Base-by-base conservation (phyloP, 2,113 vertebrate genomes). In the Pandion haliaetus region DNA sequence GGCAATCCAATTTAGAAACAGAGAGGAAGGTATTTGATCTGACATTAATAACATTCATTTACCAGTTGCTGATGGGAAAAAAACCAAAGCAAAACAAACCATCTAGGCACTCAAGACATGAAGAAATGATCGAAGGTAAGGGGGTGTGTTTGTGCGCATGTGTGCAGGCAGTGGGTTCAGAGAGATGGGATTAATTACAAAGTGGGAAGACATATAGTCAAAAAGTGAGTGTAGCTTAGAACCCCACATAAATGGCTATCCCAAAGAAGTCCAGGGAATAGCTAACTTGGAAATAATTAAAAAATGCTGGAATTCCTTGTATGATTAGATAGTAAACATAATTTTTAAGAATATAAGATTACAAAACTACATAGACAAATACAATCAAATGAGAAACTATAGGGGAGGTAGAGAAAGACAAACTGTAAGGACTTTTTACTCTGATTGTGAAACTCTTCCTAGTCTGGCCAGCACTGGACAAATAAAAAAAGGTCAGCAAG, bases 11-110 rank as follows among this genome's bases (percentile, higher is more conserved):
- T 91, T 86, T 47, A 81, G 62, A 90, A 87, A 57, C 40, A 74
- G 47, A 81, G 52, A 91, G 52, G 58, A 82, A 96, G 31, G 54
- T 87, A 91, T 93, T 91, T 83, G 59, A 67, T 89, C 47, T 89
- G 91, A 94, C 80, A 86, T 87, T 90, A 92, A 87, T 86, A 91
- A 76, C 31, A 70, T 70, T 82, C 57, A 84, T 93, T 96, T 95
- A 93, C 82, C 69, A 88, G n/a, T 38, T 90, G 32, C 49, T 88
- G 65, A 79, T 86, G 40, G 49, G 28, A 2, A 21, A 49, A 83
- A 72, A 85, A 11, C 1, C 19, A 47, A 71, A 86, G 12, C 45
- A 67, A 86, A 94, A 26, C 7, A 44, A 86, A 36, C 11, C 8
- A 44, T 21, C 20, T 59, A 45, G 59, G 44, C 82, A 62, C 9